Conservation (phyloP, 2,113 vertebrate genomes). For the Brachyhypopomus occidentalis region DNA sequence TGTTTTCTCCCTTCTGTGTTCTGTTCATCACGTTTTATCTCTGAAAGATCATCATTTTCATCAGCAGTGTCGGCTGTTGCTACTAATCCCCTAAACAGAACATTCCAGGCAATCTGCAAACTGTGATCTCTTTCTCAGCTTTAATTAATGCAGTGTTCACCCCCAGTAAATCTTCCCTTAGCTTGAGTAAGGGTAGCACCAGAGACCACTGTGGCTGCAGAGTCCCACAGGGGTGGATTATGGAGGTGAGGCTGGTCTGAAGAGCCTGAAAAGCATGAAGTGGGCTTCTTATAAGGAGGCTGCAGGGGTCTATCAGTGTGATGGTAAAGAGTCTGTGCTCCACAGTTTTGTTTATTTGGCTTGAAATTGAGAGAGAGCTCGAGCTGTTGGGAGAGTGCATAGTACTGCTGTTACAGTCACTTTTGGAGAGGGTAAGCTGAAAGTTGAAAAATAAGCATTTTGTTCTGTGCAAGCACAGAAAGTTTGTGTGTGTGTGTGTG, state of each 20-base stretch:
- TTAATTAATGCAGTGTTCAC: too few relatives aligned
- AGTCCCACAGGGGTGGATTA: neutral
- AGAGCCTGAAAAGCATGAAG: conserved; percentile 1
- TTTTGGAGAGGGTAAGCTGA: conserved; percentile 60
- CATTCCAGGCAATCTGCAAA: conserved; percentile 16
- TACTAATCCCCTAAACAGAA: neutral
- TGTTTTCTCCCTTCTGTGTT: neutral
- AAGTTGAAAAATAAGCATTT: conserved; percentile 77
- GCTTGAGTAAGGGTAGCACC: too few relatives aligned
- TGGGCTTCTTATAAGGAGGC: neutral
- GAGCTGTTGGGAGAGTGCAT: conserved; percentile 21
- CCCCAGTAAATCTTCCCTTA: too few relatives aligned
- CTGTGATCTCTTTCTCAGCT: neutral
- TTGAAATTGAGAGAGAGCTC: conserved; percentile 38
- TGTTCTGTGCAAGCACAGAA: conserved; percentile 64
- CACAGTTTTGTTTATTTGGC: conserved; percentile 51
- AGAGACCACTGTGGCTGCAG: neutral
- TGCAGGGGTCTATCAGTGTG: conserved; percentile 19
- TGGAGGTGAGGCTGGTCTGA: conserved; percentile 1
- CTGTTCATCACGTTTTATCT: neutral
- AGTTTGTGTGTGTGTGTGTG: conserved; percentile 54
- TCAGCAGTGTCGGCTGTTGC: neutral
- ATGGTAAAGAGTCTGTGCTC: conserved; percentile 35
- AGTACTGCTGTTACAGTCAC: conserved; percentile 70
- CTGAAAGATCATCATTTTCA: conserved; percentile 1